Evolutionary conservation across 2,888 invertebrate genomes (phyloP), one percentile per base, ranked within the genome.

Genomic region (Agrotis ipsilon): DNA sequence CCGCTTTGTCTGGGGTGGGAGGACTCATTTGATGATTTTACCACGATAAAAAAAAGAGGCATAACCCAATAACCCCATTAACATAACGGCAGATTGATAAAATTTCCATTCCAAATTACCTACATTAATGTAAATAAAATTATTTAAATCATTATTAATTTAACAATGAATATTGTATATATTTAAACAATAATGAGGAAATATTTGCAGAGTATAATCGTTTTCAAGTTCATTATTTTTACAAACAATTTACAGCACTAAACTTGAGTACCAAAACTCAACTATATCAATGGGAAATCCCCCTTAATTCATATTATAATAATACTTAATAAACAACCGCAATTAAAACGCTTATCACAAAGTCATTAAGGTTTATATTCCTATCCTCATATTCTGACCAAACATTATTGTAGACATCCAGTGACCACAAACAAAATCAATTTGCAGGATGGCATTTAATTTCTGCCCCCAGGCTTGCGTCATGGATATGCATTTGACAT

Each of bases 401-500:
- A 62, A 49, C 68, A 71, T 55, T n/a, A 63, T 77, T 61, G 74
- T 59, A 60, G 52, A 80, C 61, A 51, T 72, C 66, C 59, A 67
- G 46, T 83, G 76, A 86, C 81, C 82, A 76, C 67, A 79, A 81
- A 61, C 76, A 76, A 68, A 82, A 82, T 77, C 86, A 82, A 84
- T 86, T 85, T 84, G 46, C 72, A 58, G 69, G 45, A 70, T 74
- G 80, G 67, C 84, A 77, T 87, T 85, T 83, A 85, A 88, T 87
- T 87, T 84, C 77, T 77, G 52, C 78, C 73, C 58, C 21, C 61
- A 43, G 49, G 68, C 68, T 68, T 74, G 32, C 69, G 73, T 64
- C 71, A 69, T 64, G 72, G 84, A 83, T 77, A 85, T 92, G 92
- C 88, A 83, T 89, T 87, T 94, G 94, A 94, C 94, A 87, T 91